Evolutionary conservation across 2,113 vertebrate species (phyloP).

Genomic region (Fulica atra): DNA sequence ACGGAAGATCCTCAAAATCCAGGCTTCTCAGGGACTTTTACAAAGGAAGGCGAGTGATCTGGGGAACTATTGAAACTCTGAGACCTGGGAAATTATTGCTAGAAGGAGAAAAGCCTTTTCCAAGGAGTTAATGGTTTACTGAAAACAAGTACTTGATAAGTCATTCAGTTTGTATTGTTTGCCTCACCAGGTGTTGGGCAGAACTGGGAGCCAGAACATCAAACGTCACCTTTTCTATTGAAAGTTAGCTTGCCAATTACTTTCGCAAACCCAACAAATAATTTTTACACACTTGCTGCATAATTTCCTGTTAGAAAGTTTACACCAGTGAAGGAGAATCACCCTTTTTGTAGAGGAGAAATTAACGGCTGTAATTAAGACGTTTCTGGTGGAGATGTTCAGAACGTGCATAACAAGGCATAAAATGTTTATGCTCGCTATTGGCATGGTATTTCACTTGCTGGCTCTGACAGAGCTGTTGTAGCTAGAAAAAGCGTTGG

Average conservation of each 20-base stretch:
- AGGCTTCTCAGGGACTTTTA: neutral
- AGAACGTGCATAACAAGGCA: neutral
- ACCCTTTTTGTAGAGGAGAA: neutral
- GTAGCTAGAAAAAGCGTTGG: neutral
- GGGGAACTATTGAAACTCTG: neutral
- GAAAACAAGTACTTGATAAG: neutral
- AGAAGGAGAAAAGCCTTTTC: conserved; percentile 17
- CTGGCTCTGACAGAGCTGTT: neutral
- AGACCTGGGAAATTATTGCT: conserved; percentile 5
- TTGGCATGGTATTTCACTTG: neutral
- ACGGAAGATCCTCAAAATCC: neutral
- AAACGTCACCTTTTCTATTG: neutral
- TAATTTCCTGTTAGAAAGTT: neutral
- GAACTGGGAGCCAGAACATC: neutral
- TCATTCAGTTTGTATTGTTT: neutral
- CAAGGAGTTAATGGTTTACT: conserved; percentile 31
- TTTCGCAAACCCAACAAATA: neutral
- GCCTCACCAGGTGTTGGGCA: neutral
- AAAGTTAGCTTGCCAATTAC: neutral
- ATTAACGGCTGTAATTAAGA: neutral
- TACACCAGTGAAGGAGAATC: neutral
- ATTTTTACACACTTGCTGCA: neutral
- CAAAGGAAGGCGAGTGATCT: neutral
- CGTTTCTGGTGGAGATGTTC: neutral
- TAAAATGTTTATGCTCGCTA: neutral